Conservation (phyloP, 2,888 invertebrate species). For the Barypeithes pellucidus region DNA sequence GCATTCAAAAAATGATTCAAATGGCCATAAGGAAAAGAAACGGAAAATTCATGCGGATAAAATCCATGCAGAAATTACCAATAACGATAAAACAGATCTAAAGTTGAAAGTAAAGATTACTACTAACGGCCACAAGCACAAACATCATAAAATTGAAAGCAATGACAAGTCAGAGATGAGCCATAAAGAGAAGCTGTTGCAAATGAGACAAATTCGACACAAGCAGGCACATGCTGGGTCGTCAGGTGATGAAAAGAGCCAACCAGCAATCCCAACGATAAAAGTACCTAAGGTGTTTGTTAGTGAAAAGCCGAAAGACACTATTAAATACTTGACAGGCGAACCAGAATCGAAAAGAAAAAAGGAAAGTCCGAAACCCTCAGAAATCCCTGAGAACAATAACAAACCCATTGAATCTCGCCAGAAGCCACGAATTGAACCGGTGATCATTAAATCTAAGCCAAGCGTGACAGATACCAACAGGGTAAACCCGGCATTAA, state of each 20-base stretch:
- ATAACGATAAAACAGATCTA: conserved; percentile 71
- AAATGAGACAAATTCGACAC: conserved; percentile 70
- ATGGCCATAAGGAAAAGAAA: conserved; percentile 67
- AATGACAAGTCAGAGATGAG: conserved; percentile 58
- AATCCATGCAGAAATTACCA: conserved; percentile 73
- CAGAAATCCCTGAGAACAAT: conserved; percentile 44
- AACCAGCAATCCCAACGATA: conserved; percentile 58
- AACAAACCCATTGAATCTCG: conserved; percentile 45
- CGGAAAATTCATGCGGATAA: conserved; percentile 67
- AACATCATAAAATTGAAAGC: conserved; percentile 64
- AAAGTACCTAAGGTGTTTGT: conserved; percentile 57
- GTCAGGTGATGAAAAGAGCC: conserved; percentile 63
- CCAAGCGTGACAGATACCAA: not conserved
- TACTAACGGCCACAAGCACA: conserved; percentile 70
- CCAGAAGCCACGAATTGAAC: conserved; percentile 36
- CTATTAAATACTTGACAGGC: conserved; percentile 4
- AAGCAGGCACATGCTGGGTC: conserved; percentile 60
- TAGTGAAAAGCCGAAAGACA: conserved; percentile 30
- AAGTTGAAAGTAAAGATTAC: conserved; percentile 74
- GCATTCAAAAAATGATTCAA: conserved; percentile 73
- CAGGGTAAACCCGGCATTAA: conserved; percentile 13
- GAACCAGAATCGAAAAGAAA: conserved; percentile 56
- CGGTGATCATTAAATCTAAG: conserved; percentile 33
- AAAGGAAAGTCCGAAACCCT: conserved; percentile 53
- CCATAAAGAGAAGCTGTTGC: conserved; percentile 68